Percentiles rank a stretch among this genome's conserved stretches.
phyloP scores from a whole-genome alignment of 2,113 vertebrate genomes.

The Manacus vitellinus region DNA sequence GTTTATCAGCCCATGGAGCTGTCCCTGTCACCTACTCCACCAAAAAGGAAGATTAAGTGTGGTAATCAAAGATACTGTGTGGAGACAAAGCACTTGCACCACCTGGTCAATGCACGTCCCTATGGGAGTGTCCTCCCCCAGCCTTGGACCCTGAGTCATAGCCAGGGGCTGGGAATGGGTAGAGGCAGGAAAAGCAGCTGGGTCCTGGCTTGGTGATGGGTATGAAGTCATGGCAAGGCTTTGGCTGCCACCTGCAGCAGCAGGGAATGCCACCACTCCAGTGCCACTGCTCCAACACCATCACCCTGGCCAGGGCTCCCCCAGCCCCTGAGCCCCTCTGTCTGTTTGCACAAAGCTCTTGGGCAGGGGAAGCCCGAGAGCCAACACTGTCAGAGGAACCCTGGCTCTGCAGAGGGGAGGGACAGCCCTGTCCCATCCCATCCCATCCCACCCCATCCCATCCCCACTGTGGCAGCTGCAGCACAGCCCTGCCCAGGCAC shows the following conservation, averaged over 20 bases:
- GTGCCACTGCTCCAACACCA: neutral
- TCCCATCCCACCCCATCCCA: neutral
- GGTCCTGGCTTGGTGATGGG: neutral
- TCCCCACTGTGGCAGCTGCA: neutral
- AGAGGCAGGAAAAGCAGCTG: neutral
- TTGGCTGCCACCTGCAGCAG: neutral
- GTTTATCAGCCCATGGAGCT: neutral
- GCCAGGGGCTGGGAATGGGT: neutral
- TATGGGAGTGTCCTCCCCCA: fast-evolving
- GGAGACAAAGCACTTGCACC: fast-evolving
- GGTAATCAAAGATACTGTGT: fast-evolving
- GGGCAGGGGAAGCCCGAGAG: neutral
- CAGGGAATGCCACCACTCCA: fast-evolving
- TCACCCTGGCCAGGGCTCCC: neutral
- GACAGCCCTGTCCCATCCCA: neutral
- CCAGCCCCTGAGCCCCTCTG: neutral
- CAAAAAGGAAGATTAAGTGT: neutral
- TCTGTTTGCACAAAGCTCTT: neutral
- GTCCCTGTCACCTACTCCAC: fast-evolving
- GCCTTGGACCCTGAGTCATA: neutral
- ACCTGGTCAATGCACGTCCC: neutral
- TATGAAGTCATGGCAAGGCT: neutral
- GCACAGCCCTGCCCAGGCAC: constrained; percentile 38
- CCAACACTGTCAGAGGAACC: neutral
- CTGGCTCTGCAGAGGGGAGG: neutral